phyloP scores from a whole-genome alignment of 1,140 invertebrate genomes.

The Aphelenchoides avenae region DNA sequence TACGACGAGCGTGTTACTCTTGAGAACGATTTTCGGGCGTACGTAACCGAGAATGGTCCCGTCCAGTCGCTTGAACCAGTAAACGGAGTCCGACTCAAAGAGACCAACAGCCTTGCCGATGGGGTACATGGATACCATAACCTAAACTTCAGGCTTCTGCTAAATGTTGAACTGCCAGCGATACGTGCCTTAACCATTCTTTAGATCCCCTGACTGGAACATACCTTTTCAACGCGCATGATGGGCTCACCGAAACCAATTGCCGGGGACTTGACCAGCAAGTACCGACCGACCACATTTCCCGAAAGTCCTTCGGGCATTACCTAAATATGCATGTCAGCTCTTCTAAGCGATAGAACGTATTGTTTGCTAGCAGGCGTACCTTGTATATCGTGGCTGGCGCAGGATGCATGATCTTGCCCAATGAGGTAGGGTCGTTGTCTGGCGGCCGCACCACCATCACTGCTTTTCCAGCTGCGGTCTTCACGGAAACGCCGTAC shows the following conservation, averaged over 20 bases:
- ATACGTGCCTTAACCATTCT: neutral
- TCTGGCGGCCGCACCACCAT: slow-evolving; percentile 26
- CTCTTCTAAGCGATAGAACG: neutral
- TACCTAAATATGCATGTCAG: slow-evolving; percentile 7
- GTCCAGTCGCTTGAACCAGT: slow-evolving; percentile 29
- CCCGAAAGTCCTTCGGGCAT: slow-evolving; percentile 8
- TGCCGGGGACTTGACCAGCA: no score
- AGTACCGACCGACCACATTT: no score
- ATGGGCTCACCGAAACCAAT: slow-evolving; percentile 27
- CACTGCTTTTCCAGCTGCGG: slow-evolving; percentile 23
- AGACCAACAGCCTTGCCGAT: slow-evolving; percentile 27
- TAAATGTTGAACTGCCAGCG: neutral
- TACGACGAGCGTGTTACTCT: slow-evolving; percentile 25
- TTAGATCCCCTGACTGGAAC: neutral
- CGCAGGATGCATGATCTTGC: slow-evolving; percentile 33
- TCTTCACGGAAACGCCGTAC: slow-evolving; percentile 25
- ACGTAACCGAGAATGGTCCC: slow-evolving; percentile 34
- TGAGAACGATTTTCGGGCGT: slow-evolving; percentile 33
- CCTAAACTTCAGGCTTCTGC: neutral
- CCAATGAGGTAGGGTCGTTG: slow-evolving; percentile 31
- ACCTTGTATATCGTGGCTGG: slow-evolving; percentile 33
- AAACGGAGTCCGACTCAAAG: slow-evolving; percentile 27
- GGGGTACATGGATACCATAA: slow-evolving; percentile 21
- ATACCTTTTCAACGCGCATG: slow-evolving; percentile 27
- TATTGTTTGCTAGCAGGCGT: no score